phyloP scores from a whole-genome alignment of 2,888 invertebrate species.

The Germaria angustata region DNA sequence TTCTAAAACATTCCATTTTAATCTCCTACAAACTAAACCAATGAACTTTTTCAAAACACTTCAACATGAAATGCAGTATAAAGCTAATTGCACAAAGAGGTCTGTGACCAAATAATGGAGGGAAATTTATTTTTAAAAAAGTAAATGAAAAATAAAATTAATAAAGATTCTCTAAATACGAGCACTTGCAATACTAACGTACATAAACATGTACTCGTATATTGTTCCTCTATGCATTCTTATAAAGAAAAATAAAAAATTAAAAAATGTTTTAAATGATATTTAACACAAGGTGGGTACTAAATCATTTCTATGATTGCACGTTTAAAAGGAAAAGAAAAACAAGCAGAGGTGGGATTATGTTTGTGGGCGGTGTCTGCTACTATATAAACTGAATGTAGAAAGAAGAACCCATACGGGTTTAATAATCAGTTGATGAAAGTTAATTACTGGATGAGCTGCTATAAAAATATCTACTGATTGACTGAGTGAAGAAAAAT shows the following conservation, averaged over 20 bases:
- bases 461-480: slow-evolving; percentile 49
- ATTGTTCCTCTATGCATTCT: not conserved
- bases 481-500: slow-evolving; percentile 25
- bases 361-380: not conserved
- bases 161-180: not conserved
- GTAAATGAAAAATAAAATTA: slow-evolving; percentile 1
- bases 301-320: slow-evolving; percentile 56
- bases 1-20: slow-evolving; percentile 28
- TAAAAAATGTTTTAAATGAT: slow-evolving; percentile 31
- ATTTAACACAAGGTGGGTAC: slow-evolving; percentile 43
- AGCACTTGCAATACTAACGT: not conserved
- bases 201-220: not conserved
- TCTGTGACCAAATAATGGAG: slow-evolving; percentile 57
- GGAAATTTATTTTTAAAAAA: not conserved
- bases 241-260: slow-evolving; percentile 5
- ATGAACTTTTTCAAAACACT: slow-evolving; percentile 25
- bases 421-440: slow-evolving; percentile 63
- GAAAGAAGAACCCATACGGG: not conserved
- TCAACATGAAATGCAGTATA: slow-evolving; percentile 23
- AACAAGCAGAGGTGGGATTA: not conserved
- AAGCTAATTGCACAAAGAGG: slow-evolving; percentile 58
- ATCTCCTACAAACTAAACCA: slow-evolving; percentile 11
- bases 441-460: slow-evolving; percentile 60
- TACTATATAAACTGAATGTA: not conserved
- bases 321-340: not conserved